Evolutionary conservation across 2,888 invertebrate genomes (phyloP), one percentile per base, ranked within the genome.

Genomic region (Cosmia pyralina): DNA sequence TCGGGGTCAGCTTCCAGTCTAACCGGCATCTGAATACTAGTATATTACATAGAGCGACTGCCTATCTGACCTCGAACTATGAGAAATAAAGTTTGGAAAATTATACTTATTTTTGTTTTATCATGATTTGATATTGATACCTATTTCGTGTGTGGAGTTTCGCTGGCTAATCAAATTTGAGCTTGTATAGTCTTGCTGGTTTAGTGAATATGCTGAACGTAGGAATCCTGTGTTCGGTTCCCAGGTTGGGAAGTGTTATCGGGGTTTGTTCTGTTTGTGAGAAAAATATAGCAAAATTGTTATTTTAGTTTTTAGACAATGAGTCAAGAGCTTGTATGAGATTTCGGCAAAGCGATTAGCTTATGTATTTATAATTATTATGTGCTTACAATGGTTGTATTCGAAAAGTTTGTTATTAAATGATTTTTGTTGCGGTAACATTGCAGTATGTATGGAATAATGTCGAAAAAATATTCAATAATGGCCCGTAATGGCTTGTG

Each of bases 331-430:
- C 8, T 60, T 48, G n/a, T 69, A 80, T 71, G 78, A 75, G 67
- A 69, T 71, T 82, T 69, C 57, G 53, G 69, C 72, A 66, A 67
- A 82, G 57, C 58, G 50, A 77, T 72, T 77, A 41, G 75, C 74
- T 68, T 52, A 52, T 69, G 53, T 79, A 75, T 77, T 73, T 77
- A 76, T 46, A 65, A 57, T 57, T 44, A 63, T 50, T 50, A 68
- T 62, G 71, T 76, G 82, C 75, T 85, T 85, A 8, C 52, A 60
- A 41, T 60, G 73, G 73, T 85, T 82, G 70, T 79, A 70, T 46
- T 73, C 48, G 41, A 52, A 22, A 50, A 41, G 34, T 63, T 50
- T 69, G 22, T 69, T 63, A 13, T 53, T 48, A 10, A 38, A 44
- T 46, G 22, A 62, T 41, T 71, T 64, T 57, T 58, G 0, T 3